These are phyloP conservation scores for Scaptomyza montana DNA, from an alignment of 1,140 invertebrate species.

Conservation along the genomic window DNA sequence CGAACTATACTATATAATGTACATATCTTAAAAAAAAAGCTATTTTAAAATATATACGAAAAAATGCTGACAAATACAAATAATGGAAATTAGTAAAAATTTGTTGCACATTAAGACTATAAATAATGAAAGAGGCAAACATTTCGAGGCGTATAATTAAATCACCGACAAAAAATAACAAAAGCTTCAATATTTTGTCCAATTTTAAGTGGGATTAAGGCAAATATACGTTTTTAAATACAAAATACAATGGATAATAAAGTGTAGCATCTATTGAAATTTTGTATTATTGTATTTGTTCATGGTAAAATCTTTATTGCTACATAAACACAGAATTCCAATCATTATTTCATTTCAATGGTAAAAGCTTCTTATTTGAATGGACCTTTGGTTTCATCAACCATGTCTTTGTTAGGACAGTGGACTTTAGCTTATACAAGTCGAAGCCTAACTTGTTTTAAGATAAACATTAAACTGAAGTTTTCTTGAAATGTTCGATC, in stretches of 20 bases:
- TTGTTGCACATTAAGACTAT: conserved; percentile 58
- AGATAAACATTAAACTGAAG: too few relatives aligned
- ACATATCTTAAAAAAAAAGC: conserved; percentile 14
- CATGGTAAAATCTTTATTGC: too few relatives aligned
- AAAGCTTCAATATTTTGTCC: not conserved
- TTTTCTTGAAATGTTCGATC: too few relatives aligned
- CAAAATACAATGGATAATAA: not conserved
- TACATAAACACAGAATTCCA: too few relatives aligned
- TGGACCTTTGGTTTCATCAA: too few relatives aligned
- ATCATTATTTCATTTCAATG: too few relatives aligned
- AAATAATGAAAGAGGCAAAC: conserved; percentile 31
- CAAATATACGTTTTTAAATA: not conserved
- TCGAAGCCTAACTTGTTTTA: too few relatives aligned
- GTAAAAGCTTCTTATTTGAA: too few relatives aligned
- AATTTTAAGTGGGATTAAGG: not conserved
- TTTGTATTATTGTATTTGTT: too few relatives aligned
- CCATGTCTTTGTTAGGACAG: too few relatives aligned
- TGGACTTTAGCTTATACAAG: too few relatives aligned
- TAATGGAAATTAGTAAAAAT: conserved; percentile 68
- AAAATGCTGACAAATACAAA: conserved; percentile 47
- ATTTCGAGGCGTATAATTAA: conserved; percentile 35
- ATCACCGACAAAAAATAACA: conserved; percentile 27
- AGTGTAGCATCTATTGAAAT: not conserved
- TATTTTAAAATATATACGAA: conserved; percentile 21
- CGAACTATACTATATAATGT: conserved; percentile 1